Conservation (phyloP, 2,888 invertebrate genomes). For the Drosophila colorata region DNA sequence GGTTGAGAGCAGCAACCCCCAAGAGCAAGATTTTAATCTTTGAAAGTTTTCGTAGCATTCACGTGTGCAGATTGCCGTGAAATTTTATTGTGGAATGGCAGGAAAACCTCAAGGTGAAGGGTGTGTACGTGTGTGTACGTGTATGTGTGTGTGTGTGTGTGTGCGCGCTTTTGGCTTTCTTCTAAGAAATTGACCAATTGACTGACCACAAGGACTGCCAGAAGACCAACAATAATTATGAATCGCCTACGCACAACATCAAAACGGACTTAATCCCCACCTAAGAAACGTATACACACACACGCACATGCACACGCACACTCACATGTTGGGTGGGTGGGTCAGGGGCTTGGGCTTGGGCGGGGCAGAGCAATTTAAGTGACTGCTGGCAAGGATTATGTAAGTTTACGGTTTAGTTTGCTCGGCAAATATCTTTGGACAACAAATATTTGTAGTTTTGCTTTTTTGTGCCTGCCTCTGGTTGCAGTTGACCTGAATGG, state of each 20-base stretch:
- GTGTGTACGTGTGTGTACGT: conserved; percentile 10
- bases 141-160: conserved; percentile 11
- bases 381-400: conserved; percentile 75
- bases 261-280: conserved; percentile 79
- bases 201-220: conserved; percentile 67
- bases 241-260: conserved; percentile 76
- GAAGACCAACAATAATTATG: conserved; percentile 72
- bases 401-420: conserved; percentile 63
- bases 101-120: conserved; percentile 1
- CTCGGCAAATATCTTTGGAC: conserved; percentile 49
- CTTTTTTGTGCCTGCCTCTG: conserved; percentile 34
- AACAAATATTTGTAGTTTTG: conserved; percentile 72
- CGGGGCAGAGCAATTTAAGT: conserved; percentile 53
- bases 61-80: conserved; percentile 37
- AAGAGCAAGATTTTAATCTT: conserved; percentile 44
- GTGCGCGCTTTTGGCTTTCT: conserved; percentile 54
- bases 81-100: conserved; percentile 32
- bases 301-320: conserved; percentile 20
- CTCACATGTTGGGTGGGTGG: conserved; percentile 1
- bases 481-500: too few species aligned
- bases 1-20: background rate
- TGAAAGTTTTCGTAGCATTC: conserved; percentile 36
- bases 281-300: conserved; percentile 33
- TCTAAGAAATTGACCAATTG: conserved; percentile 81
- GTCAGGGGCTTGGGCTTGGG: too few species aligned